A percentile compares a stretch with the other conserved stretches of the same genome.
These are phyloP conservation scores for Heliconius nattereri DNA, from an alignment of 1,140 invertebrate species.

Conservation along the genomic window DNA sequence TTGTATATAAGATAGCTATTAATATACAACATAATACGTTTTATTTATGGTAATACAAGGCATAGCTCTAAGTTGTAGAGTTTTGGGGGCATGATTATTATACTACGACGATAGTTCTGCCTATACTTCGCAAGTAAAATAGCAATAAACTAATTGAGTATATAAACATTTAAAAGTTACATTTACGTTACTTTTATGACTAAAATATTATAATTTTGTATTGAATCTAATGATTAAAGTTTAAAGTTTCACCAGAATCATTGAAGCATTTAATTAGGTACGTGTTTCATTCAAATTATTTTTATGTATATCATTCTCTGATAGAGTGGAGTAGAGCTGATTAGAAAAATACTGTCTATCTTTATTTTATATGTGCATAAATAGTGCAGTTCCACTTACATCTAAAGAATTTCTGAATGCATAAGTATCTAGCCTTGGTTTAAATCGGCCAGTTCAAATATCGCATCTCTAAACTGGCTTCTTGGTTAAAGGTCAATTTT, in stretches of 20 bases:
- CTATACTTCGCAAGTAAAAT: too few relatives aligned
- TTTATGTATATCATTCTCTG: not conserved
- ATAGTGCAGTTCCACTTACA: not conserved
- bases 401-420: slow-evolving; percentile 36
- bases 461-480: slow-evolving; percentile 40
- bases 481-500: slow-evolving; percentile 18
- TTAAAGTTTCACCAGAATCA: not conserved
- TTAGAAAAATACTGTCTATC: too few relatives aligned
- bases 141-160: too few relatives aligned
- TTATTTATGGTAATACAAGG: not conserved
- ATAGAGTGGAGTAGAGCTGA: too few relatives aligned
- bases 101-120: not conserved
- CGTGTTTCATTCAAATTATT: not conserved
- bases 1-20: not conserved
- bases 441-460: slow-evolving; percentile 48
- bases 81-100: not conserved
- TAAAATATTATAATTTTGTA: not conserved
- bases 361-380: not conserved
- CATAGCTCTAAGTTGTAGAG: not conserved
- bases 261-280: not conserved
- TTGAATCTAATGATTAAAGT: not conserved
- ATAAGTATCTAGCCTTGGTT: slow-evolving; percentile 49
- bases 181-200: not conserved
- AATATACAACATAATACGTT: not conserved
- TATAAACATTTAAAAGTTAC: not conserved